Evolutionary conservation across 37 sponge, comb jelly and placozoan species (phyloP), one percentile per base, ranked within the genome.

Genomic region (Beroe ovata): DNA sequence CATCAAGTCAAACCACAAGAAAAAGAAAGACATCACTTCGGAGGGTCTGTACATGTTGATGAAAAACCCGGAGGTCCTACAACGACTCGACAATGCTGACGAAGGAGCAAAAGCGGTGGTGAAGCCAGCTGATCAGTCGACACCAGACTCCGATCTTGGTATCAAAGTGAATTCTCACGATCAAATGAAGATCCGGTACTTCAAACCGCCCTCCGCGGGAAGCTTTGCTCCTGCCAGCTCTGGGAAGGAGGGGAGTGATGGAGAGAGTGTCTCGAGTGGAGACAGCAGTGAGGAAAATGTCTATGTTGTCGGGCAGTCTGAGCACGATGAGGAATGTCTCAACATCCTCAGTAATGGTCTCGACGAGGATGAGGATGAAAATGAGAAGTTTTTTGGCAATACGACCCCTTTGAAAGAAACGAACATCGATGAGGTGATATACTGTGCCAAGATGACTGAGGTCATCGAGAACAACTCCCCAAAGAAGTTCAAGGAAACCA

Each of bases 321-420:
- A 77, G 20, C 84, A 77, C 33, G 54, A 77, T 4, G 84, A 77
- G 54, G 54, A 77, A 20, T 42, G 42, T 22, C 22, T 77, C 16
- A 42, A 77, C 54, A 77, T 77, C 25, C 54, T 77, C n/a, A 77
- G 84, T 36, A 77, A 77, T 77, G 84, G 84, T 39, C 84, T 77
- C n/a, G 84, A 77, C 21, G 84, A 77, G 22, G 71, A 69, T 20
- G 84, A 77, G 4, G 42, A 39, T 21, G 84, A 77, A 40, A 35
- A 40, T 42, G 84, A 77, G 1, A 42, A 21, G 36, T 77, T 77
- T 26, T 77, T 77, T 25, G 8, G 35, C 4, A 66, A 66, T 29
- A 42, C 84, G 4, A 39, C 35, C 11, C 84, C 84, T 28, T 25
- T 77, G 0, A 42, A 42, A 20, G 84, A 77, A 35, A 77, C 84